Percentiles rank a stretch among this genome's conserved stretches.
Evolutionary conservation across 2,888 invertebrate species (phyloP).

Genomic region (Zygogramma bicolorata): DNA sequence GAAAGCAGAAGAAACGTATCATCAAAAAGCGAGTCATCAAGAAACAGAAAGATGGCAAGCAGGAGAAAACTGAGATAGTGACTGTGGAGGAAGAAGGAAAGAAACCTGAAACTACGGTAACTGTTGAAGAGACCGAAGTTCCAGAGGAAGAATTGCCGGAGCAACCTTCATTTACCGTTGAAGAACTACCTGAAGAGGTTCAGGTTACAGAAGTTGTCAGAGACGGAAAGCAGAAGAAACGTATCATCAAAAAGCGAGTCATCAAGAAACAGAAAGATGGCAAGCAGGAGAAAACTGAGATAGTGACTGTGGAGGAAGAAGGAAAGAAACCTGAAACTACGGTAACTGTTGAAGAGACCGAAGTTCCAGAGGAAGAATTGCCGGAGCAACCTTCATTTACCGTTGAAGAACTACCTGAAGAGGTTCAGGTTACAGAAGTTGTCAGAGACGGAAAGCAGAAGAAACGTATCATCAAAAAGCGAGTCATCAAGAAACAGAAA

Average conservation of each 20-base stretch:
- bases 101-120: slow-evolving; percentile 53
- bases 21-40: slow-evolving; percentile 65
- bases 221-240: slow-evolving; percentile 18
- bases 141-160: slow-evolving; percentile 54
- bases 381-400: too few relatives aligned
- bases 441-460: slow-evolving; percentile 53
- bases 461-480: too few relatives aligned
- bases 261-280: slow-evolving; percentile 56
- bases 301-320: slow-evolving; percentile 58
- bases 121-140: slow-evolving; percentile 32
- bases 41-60: slow-evolving; percentile 63
- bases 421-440: slow-evolving; percentile 58
- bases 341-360: slow-evolving; percentile 52
- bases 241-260: slow-evolving; percentile 63
- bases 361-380: too few relatives aligned
- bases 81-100: slow-evolving; percentile 56
- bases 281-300: slow-evolving; percentile 56
- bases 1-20: slow-evolving; percentile 62
- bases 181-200: slow-evolving; percentile 44
- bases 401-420: slow-evolving; percentile 53
- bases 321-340: slow-evolving; percentile 55
- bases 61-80: slow-evolving; percentile 61
- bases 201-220: slow-evolving; percentile 19
- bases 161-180: slow-evolving; percentile 55
- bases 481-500: slow-evolving; percentile 56